Percentiles rank a stretch among this genome's conserved stretches.
Evolutionary conservation across 2,113 vertebrate genomes (phyloP).

Genomic region (Chascanopsetta lugubris): DNA sequence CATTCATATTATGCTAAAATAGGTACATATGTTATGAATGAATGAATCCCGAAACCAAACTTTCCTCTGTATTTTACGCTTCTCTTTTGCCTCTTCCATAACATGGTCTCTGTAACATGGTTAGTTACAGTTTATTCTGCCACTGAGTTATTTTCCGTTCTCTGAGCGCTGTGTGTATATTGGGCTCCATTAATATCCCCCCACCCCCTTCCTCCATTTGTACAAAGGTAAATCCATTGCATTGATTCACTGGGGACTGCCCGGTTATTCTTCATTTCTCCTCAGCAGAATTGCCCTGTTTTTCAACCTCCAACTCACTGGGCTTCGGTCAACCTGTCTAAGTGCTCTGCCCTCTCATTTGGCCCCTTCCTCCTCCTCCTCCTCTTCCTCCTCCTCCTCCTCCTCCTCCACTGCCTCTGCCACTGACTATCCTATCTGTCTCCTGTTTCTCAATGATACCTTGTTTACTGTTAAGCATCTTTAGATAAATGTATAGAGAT

Average conservation of each 20-base stretch:
- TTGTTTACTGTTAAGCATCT: slow-evolving; percentile 7
- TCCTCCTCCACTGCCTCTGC: neutral
- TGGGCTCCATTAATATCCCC: slow-evolving; percentile 43
- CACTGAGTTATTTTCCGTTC: slow-evolving; percentile 53
- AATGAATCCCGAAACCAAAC: no score
- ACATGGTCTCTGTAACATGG: neutral
- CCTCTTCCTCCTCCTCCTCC: neutral
- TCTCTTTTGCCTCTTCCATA: neutral
- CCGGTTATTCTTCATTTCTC: slow-evolving; percentile 73
- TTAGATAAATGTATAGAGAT: neutral
- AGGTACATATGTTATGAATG: no score
- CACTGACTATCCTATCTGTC: slow-evolving; percentile 3
- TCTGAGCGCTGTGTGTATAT: slow-evolving; percentile 50
- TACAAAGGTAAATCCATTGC: slow-evolving; percentile 72
- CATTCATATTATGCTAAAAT: no score
- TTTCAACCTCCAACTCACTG: slow-evolving; percentile 70
- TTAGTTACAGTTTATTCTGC: neutral
- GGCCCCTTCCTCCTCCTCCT: neutral
- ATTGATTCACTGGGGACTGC: slow-evolving; percentile 69
- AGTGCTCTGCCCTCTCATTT: slow-evolving; percentile 26
- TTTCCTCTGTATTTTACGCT: neutral
- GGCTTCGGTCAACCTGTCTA: slow-evolving; percentile 58
- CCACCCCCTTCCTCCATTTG: slow-evolving; percentile 33
- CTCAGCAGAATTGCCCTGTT: slow-evolving; percentile 69
- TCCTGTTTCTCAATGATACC: neutral